Percentiles rank a stretch among this genome's conserved stretches.
These are phyloP conservation scores for Tetropium fuscum DNA, from an alignment of 2,888 invertebrate species.

Conservation along the genomic window DNA sequence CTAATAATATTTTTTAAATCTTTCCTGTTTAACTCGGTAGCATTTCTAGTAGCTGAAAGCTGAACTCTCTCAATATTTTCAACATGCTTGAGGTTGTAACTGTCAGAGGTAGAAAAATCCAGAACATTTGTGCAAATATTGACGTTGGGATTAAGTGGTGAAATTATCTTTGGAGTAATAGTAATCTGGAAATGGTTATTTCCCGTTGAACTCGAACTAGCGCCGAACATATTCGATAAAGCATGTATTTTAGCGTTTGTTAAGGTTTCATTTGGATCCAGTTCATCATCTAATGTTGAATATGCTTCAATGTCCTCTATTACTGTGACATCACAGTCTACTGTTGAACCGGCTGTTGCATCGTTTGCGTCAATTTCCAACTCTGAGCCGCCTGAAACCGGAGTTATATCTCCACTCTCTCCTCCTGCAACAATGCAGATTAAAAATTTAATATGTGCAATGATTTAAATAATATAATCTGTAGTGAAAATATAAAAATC, in stretches of 20 bases:
- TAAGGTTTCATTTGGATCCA: conserved; percentile 45
- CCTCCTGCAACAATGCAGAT: conserved; percentile 31
- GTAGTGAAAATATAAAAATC: no score
- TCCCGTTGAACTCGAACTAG: conserved; percentile 25
- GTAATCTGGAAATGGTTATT: conserved; percentile 43
- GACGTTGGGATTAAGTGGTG: conserved; percentile 46
- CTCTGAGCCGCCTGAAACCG: conserved; percentile 76
- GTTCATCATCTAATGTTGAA: conserved; percentile 44
- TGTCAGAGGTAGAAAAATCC: conserved; percentile 39
- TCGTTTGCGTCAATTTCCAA: conserved; percentile 76
- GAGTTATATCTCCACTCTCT: conserved; percentile 74
- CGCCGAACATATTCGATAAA: conserved; percentile 24
- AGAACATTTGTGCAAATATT: conserved; percentile 51
- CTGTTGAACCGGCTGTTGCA: conserved; percentile 76
- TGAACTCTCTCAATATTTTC: conserved; percentile 53
- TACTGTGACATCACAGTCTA: conserved; percentile 72
- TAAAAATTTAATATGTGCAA: no score
- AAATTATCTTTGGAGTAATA: conserved; percentile 46
- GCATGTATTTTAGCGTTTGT: conserved; percentile 41
- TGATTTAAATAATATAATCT: no score
- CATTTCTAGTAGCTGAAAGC: conserved; percentile 39
- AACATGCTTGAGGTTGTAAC: conserved; percentile 44
- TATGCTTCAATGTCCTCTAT: conserved; percentile 60
- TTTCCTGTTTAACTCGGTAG: conserved; percentile 43
- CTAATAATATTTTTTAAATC: conserved; percentile 48